Percentiles rank a stretch among this genome's conserved stretches.
These are phyloP conservation scores for Cosmia trapezina DNA, from an alignment of 2,888 invertebrate species.

Conservation along the genomic window DNA sequence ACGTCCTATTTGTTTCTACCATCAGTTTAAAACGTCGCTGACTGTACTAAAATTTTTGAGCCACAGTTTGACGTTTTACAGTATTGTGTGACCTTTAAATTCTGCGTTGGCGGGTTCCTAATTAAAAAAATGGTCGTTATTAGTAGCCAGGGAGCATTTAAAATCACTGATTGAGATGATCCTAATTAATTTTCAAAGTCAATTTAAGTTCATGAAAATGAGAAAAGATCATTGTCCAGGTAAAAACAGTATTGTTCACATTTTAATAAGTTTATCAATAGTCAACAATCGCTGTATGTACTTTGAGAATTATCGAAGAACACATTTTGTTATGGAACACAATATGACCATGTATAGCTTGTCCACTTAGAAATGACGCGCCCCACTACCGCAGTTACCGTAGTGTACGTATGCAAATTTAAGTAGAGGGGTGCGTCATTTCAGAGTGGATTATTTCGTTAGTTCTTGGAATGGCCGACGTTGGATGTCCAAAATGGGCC, in stretches of 20 bases:
- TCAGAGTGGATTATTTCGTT: background rate
- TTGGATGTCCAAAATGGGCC: background rate
- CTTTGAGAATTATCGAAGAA: slow-evolving; percentile 65
- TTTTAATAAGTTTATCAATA: slow-evolving; percentile 68
- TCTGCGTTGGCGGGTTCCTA: background rate
- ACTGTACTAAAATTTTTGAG: slow-evolving; percentile 26
- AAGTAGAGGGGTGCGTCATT: too few species aligned
- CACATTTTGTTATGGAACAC: slow-evolving; percentile 48
- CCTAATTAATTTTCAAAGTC: slow-evolving; percentile 37
- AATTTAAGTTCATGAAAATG: slow-evolving; percentile 48
- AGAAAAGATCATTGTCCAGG: slow-evolving; percentile 51
- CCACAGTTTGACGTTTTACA: slow-evolving; percentile 30
- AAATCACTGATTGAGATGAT: slow-evolving; percentile 36
- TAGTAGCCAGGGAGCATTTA: slow-evolving; percentile 12
- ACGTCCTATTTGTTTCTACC: slow-evolving; percentile 18
- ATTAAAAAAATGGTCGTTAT: background rate
- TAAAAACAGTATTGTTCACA: slow-evolving; percentile 54
- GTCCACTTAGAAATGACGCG: too few species aligned
- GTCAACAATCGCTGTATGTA: slow-evolving; percentile 71
- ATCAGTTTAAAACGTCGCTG: slow-evolving; percentile 23
- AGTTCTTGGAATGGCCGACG: background rate
- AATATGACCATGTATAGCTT: slow-evolving; percentile 22
- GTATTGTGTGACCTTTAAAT: slow-evolving; percentile 16
- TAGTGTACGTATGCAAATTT: too few species aligned
- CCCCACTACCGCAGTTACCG: too few species aligned